These are phyloP conservation scores for zebrafish (Danio rerio) DNA, from an alignment of 2,113 vertebrate species.

Conservation along the genomic window GRCz12tu NC_133176.1:56022001-56022500, in stretches of 20 bases:
- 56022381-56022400: slow-evolving; percentile 94
- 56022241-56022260: slow-evolving; percentile 86
- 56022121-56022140: too few species aligned
- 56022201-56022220: too few species aligned
- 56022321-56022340: slow-evolving; percentile 91
- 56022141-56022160: not conserved
- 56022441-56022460: too few species aligned
- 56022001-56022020: too few species aligned
- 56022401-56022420: slow-evolving; percentile 90
- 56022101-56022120: too few species aligned
- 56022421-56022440: not conserved
- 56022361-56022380: slow-evolving; percentile 99
- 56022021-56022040: too few species aligned
- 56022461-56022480: too few species aligned
- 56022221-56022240: not conserved
- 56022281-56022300: slow-evolving; percentile 70
- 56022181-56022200: not conserved
- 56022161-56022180: not conserved
- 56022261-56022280: slow-evolving; percentile 76
- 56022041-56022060: too few species aligned
- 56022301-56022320: slow-evolving; percentile 84
- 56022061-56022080: too few species aligned
- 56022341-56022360: slow-evolving; percentile 96
- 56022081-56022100: too few species aligned
- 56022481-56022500: too few species aligned